Evolutionary conservation across 2,113 vertebrate species (phyloP).

Genomic region (Spea multiplicata): DNA sequence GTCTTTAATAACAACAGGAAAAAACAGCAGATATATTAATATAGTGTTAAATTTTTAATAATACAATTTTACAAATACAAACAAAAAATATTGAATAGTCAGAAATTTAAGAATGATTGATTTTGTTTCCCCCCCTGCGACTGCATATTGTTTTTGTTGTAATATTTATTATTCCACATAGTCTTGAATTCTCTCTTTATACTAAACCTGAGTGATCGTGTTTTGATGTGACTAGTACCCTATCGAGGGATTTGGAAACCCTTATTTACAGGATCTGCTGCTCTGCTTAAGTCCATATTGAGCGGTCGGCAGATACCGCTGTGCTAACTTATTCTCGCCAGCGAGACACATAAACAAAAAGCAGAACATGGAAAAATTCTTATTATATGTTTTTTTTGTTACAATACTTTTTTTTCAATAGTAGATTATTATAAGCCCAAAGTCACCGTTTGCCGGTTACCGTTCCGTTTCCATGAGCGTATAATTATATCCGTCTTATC

Average conservation of each 20-base stretch:
- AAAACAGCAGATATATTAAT: too few relatives aligned
- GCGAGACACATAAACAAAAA: background rate
- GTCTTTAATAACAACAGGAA: too few relatives aligned
- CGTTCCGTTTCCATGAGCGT: too few relatives aligned
- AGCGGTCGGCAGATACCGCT: background rate
- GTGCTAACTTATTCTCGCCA: slow-evolving; percentile 28
- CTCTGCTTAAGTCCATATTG: slow-evolving; percentile 5
- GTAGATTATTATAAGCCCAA: slow-evolving; percentile 15
- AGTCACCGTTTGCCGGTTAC: slow-evolving; percentile 8
- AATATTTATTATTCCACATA: background rate
- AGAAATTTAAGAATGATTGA: too few relatives aligned
- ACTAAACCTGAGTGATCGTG: background rate
- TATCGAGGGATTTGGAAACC: slow-evolving; percentile 13
- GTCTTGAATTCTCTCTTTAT: background rate
- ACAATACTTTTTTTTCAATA: slow-evolving; percentile 32
- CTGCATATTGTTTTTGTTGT: background rate
- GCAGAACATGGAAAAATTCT: slow-evolving; percentile 14
- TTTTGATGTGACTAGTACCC: slow-evolving; percentile 10
- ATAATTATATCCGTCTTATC: too few relatives aligned
- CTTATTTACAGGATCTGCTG: background rate
- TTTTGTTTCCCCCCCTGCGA: too few relatives aligned
- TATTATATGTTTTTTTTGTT: slow-evolving; percentile 16
- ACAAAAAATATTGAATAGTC: too few relatives aligned
- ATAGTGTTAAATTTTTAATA: too few relatives aligned
- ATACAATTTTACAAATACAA: too few relatives aligned